Conservation (phyloP, 2,888 invertebrate genomes). For the Iphiclides podalirius region DNA sequence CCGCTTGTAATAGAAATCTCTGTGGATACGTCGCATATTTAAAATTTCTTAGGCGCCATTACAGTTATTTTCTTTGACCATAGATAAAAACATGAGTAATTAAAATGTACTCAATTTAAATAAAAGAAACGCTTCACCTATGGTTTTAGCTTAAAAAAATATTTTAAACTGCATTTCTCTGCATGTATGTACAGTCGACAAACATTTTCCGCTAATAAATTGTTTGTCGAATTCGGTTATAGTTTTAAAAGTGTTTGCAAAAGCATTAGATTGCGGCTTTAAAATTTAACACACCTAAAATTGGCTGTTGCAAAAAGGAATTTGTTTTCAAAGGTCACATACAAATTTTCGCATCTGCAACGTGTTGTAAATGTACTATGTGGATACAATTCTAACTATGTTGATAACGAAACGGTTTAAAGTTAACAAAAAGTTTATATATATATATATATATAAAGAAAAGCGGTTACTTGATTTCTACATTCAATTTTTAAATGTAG, state of each 20-base stretch:
- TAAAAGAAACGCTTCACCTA: too few relatives aligned
- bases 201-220: constrained; percentile 2
- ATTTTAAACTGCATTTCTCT: constrained; percentile 14
- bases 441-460: too few relatives aligned
- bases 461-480: too few relatives aligned
- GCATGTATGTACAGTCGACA: not conserved
- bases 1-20: too few relatives aligned
- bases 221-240: constrained; percentile 1
- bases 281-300: not conserved
- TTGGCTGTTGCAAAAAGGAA: not conserved
- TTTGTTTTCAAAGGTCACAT: not conserved
- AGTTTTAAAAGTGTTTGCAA: constrained; percentile 4
- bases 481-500: too few relatives aligned
- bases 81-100: too few relatives aligned
- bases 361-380: too few relatives aligned
- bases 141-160: not conserved
- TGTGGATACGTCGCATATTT: too few relatives aligned
- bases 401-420: not conserved
- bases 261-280: constrained; percentile 1
- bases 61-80: too few relatives aligned
- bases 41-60: too few relatives aligned
- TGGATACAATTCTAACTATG: not conserved
- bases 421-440: not conserved
- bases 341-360: too few relatives aligned
- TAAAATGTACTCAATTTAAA: too few relatives aligned